Base-by-base conservation (phyloP, 2,888 invertebrate species). In the Phorcus lineatus region DNA sequence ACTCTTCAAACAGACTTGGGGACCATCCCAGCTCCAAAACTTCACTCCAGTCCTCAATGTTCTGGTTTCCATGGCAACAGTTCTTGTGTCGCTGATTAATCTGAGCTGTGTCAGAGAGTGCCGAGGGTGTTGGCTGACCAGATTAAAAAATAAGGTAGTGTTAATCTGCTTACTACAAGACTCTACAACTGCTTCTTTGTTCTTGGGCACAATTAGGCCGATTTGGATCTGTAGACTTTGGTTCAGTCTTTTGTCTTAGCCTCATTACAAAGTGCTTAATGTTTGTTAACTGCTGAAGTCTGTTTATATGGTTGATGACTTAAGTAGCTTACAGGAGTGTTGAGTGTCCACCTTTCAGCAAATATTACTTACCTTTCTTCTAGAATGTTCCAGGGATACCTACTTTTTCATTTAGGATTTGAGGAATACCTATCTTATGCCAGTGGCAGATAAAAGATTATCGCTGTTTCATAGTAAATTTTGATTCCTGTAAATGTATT, bases 61-160 rank as follows among this genome's bases (percentile, higher is more conserved):
- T 62, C 62, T 62, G 62, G 62, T 62, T 62, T 62, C 62, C 62
- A 62, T 62, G 62, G 62, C 62, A 62, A 28, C 62, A n/a, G 62
- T 62, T 62, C 62, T 47, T 6, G 47, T 62, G 62, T 62, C 28
- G 13, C 62, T 62, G 62, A 62, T 62, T 62, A 62, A 62, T 62
- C 7, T 7, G 62, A 62, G 62, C 62, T 62, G 13, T 62, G 62
- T 28, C 17, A 62, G 28, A 24, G 62, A 24, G 47, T 47, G 47
- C 62, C 24, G 24, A 24, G 62, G 62, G 62, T 62, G 62, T 24
- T 24, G 24, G 28, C 62, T 16, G 28, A n/a, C 62, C 62, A 62
- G 62, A 62, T 62, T 62, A 28, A 62, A 62, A 62, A 62, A 24
- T 62, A 62, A 62, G 24, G 62, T 62, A 13, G 62, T 24, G 62